Base-by-base conservation (phyloP, 2,888 invertebrate species). In the Tachina grossa region DNA sequence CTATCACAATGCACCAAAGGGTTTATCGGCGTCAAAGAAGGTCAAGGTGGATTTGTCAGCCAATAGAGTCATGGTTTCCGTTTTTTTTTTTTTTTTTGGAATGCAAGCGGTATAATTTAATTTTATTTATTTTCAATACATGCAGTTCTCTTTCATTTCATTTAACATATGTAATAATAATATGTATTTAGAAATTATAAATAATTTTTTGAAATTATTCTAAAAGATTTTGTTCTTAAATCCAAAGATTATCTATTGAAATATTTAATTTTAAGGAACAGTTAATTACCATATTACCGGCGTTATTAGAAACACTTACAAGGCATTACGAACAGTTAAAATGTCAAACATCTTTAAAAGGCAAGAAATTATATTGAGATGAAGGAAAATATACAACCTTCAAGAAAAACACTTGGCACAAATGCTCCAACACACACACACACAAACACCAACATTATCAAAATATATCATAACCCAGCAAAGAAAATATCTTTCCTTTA, bases 361-460 rank as follows among this genome's bases (percentile, higher is more conserved):
- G 39, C 19, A 59, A 69, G 74, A 68, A 74, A 63, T 59, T 43
- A 55, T 43, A 59, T 61, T 55, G 69, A 79, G 63, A 66, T 41
- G 77, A 68, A 68, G 75, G 49, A 68, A 77, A 68, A 69, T 63
- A 57, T 11, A 47, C 76, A 84, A 84, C 81, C 84, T 82, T 78
- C 81, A 78, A 85, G 85, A 77, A 78, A 39, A 57, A 53, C 49
- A 85, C 84, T 81, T 74, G 63, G 69, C 76, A 74, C 31, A 66
- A 51, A 45, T 45, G 45, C 22, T 61, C 16, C 45, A 10, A 74
- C 71, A 68, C 16, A 57, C 49, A 68, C 65, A 65, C 66, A 61
- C 43, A 43, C 14, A 45, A 13, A 49, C 39, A 16, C 57, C 31
- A 11, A 71, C 22, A 55, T 6, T 14, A n/a, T 22, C 1, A 2